Conservation (phyloP, 2,113 vertebrate genomes). For the Arenaria interpres region DNA sequence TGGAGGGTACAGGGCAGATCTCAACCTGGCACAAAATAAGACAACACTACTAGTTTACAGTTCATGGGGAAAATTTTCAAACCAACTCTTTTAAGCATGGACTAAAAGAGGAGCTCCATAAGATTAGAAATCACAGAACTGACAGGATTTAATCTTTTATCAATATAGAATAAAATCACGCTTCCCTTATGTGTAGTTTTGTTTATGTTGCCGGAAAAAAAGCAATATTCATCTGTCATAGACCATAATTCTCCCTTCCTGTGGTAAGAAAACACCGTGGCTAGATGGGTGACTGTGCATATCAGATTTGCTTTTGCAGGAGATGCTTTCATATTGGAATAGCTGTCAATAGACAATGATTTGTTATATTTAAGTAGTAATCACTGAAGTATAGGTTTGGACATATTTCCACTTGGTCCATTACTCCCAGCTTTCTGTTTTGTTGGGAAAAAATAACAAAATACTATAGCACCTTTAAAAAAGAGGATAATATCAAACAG, state of each 20-base stretch:
- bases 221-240: not conserved
- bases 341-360: not conserved
- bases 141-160: not conserved
- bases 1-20: not conserved
- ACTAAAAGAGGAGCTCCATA: not conserved
- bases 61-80: not conserved
- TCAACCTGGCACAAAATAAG: not conserved
- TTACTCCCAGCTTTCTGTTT: not conserved
- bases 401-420: not conserved
- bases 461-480: not conserved
- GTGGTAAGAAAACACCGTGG: not conserved
- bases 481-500: not conserved
- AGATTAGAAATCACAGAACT: not conserved
- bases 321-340: not conserved
- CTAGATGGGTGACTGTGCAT: not conserved
- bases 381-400: not conserved
- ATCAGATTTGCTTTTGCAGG: not conserved
- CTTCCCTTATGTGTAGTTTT: not conserved
- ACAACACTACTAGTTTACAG: not conserved
- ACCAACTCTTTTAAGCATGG: not conserved
- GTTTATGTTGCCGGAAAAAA: not conserved
- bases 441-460: not conserved
- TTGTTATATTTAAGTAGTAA: not conserved
- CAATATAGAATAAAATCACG: not conserved
- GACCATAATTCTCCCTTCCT: not conserved